Conservation (phyloP, 92 coral and sea anemone genomes). For the Pocillopora meandrina region DNA sequence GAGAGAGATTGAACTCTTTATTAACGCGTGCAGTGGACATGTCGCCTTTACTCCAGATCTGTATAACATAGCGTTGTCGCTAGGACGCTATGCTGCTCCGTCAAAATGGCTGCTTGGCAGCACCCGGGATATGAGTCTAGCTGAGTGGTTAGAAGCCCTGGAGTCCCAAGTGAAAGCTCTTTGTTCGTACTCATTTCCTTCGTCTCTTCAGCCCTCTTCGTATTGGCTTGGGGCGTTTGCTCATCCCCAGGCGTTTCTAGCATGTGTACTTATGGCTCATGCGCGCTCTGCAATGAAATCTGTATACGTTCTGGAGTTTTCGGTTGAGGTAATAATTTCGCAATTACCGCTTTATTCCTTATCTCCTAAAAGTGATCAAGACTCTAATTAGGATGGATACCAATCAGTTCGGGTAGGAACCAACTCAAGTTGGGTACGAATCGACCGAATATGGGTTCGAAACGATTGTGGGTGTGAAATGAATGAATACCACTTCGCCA, state of each 20-base stretch:
- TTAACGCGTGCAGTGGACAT: conserved; percentile 57
- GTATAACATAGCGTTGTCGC: conserved; percentile 48
- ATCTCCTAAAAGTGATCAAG: neutral
- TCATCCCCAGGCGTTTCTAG: conserved; percentile 81
- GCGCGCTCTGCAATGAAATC: conserved; percentile 61
- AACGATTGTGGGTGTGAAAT: no score
- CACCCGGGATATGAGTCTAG: conserved; percentile 24
- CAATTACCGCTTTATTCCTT: neutral
- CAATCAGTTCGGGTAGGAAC: no score
- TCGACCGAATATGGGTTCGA: no score
- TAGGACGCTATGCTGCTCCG: conserved; percentile 52
- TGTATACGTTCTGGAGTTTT: conserved; percentile 60
- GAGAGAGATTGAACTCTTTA: conserved; percentile 48
- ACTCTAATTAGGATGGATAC: no score
- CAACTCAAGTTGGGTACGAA: no score
- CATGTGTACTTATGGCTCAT: conserved; percentile 72
- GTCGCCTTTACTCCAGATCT: conserved; percentile 61
- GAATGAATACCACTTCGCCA: no score
- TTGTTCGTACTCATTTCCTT: conserved; percentile 34
- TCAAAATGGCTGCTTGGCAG: conserved; percentile 40
- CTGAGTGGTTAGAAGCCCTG: conserved; percentile 50
- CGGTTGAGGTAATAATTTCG: conserved; percentile 58
- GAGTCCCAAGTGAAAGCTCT: conserved; percentile 34
- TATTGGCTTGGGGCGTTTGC: conserved; percentile 62
- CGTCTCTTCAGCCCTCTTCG: conserved; percentile 42